Base-by-base conservation (phyloP, 2,113 vertebrate species). In the Calyptommatus sinebrachiatus region DNA sequence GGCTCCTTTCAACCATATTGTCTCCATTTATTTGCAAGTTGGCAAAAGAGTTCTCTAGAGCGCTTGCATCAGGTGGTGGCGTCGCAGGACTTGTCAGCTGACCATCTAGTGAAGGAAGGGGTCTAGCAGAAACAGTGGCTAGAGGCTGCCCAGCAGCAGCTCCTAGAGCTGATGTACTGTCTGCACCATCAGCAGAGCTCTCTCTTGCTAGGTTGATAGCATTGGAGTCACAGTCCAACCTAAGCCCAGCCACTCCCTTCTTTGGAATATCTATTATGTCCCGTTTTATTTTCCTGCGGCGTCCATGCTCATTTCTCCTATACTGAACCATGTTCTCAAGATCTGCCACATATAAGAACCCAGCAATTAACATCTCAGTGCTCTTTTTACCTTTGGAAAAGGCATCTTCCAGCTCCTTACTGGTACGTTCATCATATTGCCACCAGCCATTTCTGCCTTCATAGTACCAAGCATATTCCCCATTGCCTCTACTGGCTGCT, bases 241-340 rank as follows among this genome's bases (percentile, higher is more conserved):
- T 95, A 84, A 99, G 93, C 84, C 98, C 98, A 0, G 98, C 98
- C 71, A 99, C 98, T 57, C 98, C 98, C 85, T 99, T 99, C 93
- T 99, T 99, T 90, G 98, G 98, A 91, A 99, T 98, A 89, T 98
- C 96, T 83, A 97, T 94, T 84, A 97, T 95, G 80, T 99, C 98
- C 71, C 98, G 93, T 91, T 99, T 99, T 86, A 99, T 99, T 93
- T 97, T 97, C 76, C 98, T 94, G 74, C 97, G 96, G 45, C 98
- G 97, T 73, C 97, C 96, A 0, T 97, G 98, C 91, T 99, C 98
- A 3, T 99, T 99, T 85, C 97, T 95, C 82, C 98, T 96, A 90
- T 98, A 99, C 81, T 99, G 98, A 90, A 99, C 97, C 97, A 99
- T 99, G 78, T 96, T 97, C 92, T 99, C 98, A 88, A 99, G 93